Conservation (phyloP, 2,113 vertebrate species). For the Chaenocephalus aceratus region DNA sequence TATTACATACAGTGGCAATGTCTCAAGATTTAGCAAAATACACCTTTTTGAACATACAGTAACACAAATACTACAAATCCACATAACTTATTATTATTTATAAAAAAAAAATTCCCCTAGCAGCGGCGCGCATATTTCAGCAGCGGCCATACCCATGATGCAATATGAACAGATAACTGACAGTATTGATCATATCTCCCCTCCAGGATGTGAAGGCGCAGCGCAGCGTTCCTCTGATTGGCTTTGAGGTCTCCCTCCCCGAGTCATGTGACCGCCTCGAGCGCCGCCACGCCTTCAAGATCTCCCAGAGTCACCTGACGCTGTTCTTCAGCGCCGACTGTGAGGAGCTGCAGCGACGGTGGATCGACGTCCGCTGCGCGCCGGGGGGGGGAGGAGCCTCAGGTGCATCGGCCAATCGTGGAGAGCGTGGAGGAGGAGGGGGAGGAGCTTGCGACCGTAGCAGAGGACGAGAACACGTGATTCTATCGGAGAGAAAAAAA, state of each 20-base stretch:
- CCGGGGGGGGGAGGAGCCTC: conserved; percentile 88
- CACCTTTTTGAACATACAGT: too few species aligned
- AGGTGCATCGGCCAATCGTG: conserved; percentile 78
- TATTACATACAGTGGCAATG: too few species aligned
- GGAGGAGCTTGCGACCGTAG: conserved; percentile 70
- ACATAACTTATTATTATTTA: too few species aligned
- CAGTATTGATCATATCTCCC: not conserved
- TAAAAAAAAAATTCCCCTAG: too few species aligned
- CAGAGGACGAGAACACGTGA: conserved; percentile 81
- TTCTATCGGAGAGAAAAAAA: conserved; percentile 42
- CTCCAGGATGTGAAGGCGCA: conserved; percentile 92
- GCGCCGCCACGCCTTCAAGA: conserved; percentile 90
- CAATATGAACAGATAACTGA: too few species aligned
- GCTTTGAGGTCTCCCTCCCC: conserved; percentile 89
- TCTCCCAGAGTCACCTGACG: conserved; percentile 92
- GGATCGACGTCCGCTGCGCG: conserved; percentile 88
- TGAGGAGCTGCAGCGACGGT: conserved; percentile 89
- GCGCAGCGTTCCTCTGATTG: conserved; percentile 91
- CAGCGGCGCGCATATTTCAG: too few species aligned
- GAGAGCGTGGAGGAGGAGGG: conserved; percentile 87
- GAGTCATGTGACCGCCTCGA: conserved; percentile 91
- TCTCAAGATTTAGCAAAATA: too few species aligned
- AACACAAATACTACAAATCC: too few species aligned
- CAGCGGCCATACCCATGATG: too few species aligned
- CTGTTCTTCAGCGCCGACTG: conserved; percentile 92